Percentiles rank a stretch among this genome's conserved stretches.
Evolutionary conservation across 2,888 invertebrate genomes (phyloP).

Genomic region (Agrotis ipsilon): DNA sequence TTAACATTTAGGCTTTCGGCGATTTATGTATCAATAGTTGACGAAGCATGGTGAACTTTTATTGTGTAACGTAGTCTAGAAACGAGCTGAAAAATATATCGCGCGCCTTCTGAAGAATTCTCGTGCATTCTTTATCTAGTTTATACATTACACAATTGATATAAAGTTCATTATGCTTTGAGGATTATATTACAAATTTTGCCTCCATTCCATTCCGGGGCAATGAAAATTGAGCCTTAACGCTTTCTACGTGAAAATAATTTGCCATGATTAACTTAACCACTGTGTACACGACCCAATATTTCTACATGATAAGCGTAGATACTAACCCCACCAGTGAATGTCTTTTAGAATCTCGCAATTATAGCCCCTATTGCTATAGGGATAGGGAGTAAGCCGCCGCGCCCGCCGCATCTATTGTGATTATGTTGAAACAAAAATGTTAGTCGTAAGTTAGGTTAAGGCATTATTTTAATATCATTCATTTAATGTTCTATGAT

Average conservation of each 20-base stretch:
- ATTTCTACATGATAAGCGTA: conserved; percentile 47
- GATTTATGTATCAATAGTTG: too few species aligned
- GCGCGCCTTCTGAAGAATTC: too few species aligned
- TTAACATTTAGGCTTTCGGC: too few species aligned
- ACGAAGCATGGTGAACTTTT: too few species aligned
- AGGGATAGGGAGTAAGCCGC: conserved; percentile 58
- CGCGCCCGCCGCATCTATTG: conserved; percentile 82
- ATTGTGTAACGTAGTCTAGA: too few species aligned
- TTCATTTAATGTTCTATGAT: conserved; percentile 84
- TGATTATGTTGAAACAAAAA: conserved; percentile 85
- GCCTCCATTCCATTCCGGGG: too few species aligned
- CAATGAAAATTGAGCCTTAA: not conserved
- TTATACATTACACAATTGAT: too few species aligned
- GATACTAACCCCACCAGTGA: conserved; percentile 61
- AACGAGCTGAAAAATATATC: too few species aligned
- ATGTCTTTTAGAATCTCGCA: conserved; percentile 66
- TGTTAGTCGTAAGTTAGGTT: conserved; percentile 77
- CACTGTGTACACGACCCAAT: conserved; percentile 36
- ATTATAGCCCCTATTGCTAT: conserved; percentile 33
- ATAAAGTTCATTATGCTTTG: too few species aligned
- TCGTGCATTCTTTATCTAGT: too few species aligned
- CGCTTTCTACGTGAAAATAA: not conserved
- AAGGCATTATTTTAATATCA: conserved; percentile 83
- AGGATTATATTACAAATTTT: too few species aligned
- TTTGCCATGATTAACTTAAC: not conserved